A percentile compares a stretch with the other conserved stretches of the same genome.
These are phyloP conservation scores for Brenthis daphne DNA, from an alignment of 2,888 invertebrate genomes.

Conservation along the genomic window DNA sequence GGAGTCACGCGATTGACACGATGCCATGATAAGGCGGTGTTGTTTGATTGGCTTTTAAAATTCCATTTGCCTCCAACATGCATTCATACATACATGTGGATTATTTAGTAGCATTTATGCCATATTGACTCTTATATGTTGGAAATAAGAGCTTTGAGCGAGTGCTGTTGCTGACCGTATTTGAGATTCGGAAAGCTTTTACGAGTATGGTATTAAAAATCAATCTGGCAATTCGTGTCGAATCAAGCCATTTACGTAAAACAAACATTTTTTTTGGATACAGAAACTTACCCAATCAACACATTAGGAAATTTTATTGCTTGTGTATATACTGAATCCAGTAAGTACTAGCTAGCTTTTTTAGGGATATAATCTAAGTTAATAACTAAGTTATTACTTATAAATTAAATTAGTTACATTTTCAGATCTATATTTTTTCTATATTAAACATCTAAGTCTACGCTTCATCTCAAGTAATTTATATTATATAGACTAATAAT, in stretches of 20 bases:
- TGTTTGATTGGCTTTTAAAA: constrained; percentile 38
- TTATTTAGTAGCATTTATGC: constrained; percentile 1
- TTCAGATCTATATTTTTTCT: too few species aligned
- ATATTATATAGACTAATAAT: too few species aligned
- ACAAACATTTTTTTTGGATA: constrained; percentile 12
- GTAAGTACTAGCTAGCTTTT: too few species aligned
- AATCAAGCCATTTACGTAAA: constrained; percentile 24
- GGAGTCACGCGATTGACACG: constrained; percentile 32
- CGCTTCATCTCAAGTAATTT: too few species aligned
- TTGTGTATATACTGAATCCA: too few species aligned
- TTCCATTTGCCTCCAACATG: constrained; percentile 30
- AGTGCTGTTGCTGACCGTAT: background rate
- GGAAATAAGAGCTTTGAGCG: constrained; percentile 6
- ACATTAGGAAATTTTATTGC: too few species aligned
- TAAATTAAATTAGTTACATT: too few species aligned
- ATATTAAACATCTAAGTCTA: too few species aligned
- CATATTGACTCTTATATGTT: constrained; percentile 13
- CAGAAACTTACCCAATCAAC: background rate
- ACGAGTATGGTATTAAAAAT: constrained; percentile 28
- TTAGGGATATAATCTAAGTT: too few species aligned
- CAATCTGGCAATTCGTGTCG: constrained; percentile 29
- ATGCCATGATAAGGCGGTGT: constrained; percentile 8
- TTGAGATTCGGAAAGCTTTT: constrained; percentile 23
- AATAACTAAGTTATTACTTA: too few species aligned
- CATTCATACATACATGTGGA: constrained; percentile 5